phyloP scores from a whole-genome alignment of 1,140 invertebrate species.

The Marisa cornuarietis region DNA sequence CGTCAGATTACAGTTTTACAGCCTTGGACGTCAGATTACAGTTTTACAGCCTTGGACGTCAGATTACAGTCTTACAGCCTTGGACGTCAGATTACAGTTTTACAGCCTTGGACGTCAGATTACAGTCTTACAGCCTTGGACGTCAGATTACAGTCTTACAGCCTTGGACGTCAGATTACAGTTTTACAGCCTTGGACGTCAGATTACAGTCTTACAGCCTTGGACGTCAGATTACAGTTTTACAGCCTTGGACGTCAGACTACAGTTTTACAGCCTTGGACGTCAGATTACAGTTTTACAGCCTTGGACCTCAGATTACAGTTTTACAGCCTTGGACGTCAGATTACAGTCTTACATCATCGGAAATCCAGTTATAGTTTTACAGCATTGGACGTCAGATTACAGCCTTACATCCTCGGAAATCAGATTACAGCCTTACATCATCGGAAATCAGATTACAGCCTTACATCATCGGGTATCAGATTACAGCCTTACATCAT shows the following conservation, averaged over 20 bases:
- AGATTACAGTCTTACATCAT: neutral
- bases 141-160: too few species aligned
- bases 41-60: too few species aligned
- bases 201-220: neutral
- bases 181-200: too few species aligned
- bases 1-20: neutral
- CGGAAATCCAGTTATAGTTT: too few species aligned
- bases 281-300: neutral
- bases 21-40: neutral
- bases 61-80: too few species aligned
- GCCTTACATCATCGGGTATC: neutral
- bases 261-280: too few species aligned
- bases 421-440: neutral
- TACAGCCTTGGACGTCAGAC: neutral
- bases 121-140: too few species aligned
- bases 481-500: neutral
- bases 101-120: too few species aligned
- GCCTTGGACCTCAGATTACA: neutral
- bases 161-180: too few species aligned
- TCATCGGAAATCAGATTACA: neutral
- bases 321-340: too few species aligned
- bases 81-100: too few species aligned
- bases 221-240: neutral
- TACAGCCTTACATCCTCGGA: too few species aligned
- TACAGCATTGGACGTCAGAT: neutral